These are phyloP conservation scores for Stigmatopora nigra DNA, from an alignment of 2,113 vertebrate genomes.

Conservation along the genomic window DNA sequence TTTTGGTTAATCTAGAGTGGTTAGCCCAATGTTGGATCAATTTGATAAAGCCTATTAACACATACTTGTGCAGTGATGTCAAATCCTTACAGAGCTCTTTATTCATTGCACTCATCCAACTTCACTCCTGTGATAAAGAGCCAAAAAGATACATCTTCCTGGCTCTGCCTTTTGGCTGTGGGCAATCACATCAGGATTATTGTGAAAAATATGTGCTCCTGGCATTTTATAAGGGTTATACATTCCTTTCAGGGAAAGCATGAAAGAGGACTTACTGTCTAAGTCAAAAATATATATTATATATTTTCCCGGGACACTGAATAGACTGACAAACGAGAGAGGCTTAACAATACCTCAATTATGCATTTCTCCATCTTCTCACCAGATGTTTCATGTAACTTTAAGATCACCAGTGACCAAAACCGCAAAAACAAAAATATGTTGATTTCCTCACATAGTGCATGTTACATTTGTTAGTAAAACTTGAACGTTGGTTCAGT, in stretches of 20 bases:
- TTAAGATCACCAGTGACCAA: neutral
- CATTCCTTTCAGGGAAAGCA: constrained; percentile 17
- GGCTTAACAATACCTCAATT: neutral
- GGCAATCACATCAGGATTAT: constrained; percentile 27
- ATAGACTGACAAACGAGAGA: constrained; percentile 14
- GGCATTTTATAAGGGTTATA: constrained; percentile 16
- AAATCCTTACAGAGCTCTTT: constrained; percentile 47
- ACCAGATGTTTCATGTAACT: neutral
- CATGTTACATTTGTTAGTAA: neutral
- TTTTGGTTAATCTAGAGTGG: constrained; percentile 7
- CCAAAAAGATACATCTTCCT: constrained; percentile 43
- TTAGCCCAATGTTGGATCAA: constrained; percentile 24
- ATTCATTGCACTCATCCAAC: constrained; percentile 38
- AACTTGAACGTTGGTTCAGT: neutral
- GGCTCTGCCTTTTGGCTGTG: constrained; percentile 44
- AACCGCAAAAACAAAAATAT: neutral
- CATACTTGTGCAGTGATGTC: constrained; percentile 39
- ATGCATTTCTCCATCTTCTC: neutral
- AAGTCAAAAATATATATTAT: constrained; percentile 7
- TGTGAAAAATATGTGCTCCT: constrained; percentile 40
- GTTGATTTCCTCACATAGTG: neutral
- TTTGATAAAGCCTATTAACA: constrained; percentile 33
- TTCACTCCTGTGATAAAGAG: constrained; percentile 34
- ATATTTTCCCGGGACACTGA: constrained; percentile 9
- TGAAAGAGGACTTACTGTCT: constrained; percentile 8